A percentile compares a stretch with the other conserved stretches of the same genome.
These are phyloP conservation scores for Porites rus DNA, from an alignment of 92 coral and sea anemone species.

Conservation along the genomic window DNA sequence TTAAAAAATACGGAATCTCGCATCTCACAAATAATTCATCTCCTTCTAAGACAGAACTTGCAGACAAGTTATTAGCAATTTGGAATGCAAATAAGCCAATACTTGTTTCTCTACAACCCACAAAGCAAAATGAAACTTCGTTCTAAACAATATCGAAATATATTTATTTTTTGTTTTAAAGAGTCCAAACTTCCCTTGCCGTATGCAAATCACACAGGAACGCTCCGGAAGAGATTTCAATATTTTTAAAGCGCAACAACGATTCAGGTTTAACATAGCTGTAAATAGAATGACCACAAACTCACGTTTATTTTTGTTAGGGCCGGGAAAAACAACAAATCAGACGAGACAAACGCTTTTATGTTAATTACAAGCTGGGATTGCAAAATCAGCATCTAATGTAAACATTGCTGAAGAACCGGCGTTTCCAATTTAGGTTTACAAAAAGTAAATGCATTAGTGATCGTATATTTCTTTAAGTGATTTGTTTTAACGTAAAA, in stretches of 20 bases:
- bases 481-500: neutral
- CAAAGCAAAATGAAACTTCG: constrained; percentile 1
- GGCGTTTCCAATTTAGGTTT: neutral
- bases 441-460: neutral
- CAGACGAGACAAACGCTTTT: neutral
- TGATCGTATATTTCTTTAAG: neutral
- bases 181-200: neutral
- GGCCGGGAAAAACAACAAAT: neutral
- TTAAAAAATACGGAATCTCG: neutral
- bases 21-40: constrained; percentile 49
- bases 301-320: neutral
- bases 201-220: constrained; percentile 9
- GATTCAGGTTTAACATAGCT: neutral
- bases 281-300: neutral
- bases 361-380: neutral
- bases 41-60: constrained; percentile 10
- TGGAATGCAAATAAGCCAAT: constrained; percentile 1
- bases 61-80: constrained; percentile 24
- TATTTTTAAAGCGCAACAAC: neutral
- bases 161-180: neutral
- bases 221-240: neutral
- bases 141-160: neutral
- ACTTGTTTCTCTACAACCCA: constrained; percentile 25
- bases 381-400: neutral
- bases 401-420: neutral